Base-by-base conservation (phyloP, 2,888 invertebrate species). In the Hydrotaea cyrtoneurina region DNA sequence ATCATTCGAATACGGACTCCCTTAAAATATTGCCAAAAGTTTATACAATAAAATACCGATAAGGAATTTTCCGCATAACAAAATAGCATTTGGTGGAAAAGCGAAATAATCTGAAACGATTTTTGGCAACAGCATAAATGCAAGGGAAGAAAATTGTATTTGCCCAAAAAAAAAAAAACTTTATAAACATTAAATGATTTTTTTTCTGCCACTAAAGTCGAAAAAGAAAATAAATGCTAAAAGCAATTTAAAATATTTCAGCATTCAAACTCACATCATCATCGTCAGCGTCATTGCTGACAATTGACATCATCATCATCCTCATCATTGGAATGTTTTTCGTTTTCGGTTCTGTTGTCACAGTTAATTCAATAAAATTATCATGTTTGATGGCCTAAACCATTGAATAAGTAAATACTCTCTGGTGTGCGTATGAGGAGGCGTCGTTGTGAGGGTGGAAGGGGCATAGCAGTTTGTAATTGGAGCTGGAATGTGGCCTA, bases 381-480 rank as follows among this genome's bases (percentile, higher is more conserved):
- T 85, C 74, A 80, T 82, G 69, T 82, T 77, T 62, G 78, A 74
- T 74, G 55, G 69, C 78, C 82, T 53, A 62, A 46, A 76, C 75
- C 59, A 50, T 79, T 81, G 43, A 73, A 76, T 46, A 71, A 75
- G 43, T 66, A 66, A 31, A 36, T 43, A 21, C 39, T 21, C 11
- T 66, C 13, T 3, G 39, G 36, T 39, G 2, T 15, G 59, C 10
- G 19, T 55, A 4, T 21, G 55, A 17, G 3, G 7, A 8, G 3
- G 17, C 2, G 7, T 8, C 53, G 5, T 53, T 53, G 46, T 2
- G 46, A 46, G 11, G 11, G n/a, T n/a, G 53, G n/a, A n/a, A 17
- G n/a, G 2, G n/a, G 53, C 2, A n/a, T n/a, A 19, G 13, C 53
- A n/a, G 53, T 53, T 55, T 1, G 19, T 21, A 55, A 55, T 55